Conservation (phyloP, 2,113 vertebrate species). For the Sorex araneus region DNA sequence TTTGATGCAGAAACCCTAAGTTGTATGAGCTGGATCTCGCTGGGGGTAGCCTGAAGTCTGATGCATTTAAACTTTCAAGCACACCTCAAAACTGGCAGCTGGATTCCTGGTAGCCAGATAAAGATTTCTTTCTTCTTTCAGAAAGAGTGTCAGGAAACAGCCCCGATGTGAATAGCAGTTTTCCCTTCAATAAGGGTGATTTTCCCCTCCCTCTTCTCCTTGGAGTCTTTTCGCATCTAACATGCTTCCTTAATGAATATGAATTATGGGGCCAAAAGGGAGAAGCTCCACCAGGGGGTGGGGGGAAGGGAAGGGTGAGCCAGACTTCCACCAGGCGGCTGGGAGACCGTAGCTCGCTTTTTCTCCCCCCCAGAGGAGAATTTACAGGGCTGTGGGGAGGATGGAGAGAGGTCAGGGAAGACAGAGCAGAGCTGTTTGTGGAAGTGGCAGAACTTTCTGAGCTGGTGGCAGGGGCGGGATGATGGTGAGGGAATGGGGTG, state of each 20-base stretch:
- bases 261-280: slow-evolving; percentile 20
- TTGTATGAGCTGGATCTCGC: background rate
- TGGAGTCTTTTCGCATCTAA: slow-evolving; percentile 57
- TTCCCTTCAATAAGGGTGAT: slow-evolving; percentile 39
- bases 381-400: background rate
- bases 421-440: background rate
- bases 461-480: rapidly evolving
- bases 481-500: background rate
- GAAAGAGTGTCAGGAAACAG: slow-evolving; percentile 22
- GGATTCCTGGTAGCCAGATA: slow-evolving; percentile 19
- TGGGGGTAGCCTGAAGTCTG: slow-evolving; percentile 1
- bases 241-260: slow-evolving; percentile 39
- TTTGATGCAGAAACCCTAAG: background rate
- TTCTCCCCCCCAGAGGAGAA: background rate
- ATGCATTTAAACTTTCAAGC: slow-evolving; percentile 13
- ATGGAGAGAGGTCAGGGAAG: background rate
- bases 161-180: slow-evolving; percentile 13
- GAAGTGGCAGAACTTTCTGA: background rate
- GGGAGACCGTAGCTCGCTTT: background rate
- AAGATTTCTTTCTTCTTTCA: slow-evolving; percentile 50
- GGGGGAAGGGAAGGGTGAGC: background rate
- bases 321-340: background rate
- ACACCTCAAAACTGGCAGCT: slow-evolving; percentile 53
- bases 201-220: background rate
- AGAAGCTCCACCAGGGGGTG: background rate